Evolutionary conservation across 2,888 invertebrate species (phyloP), one percentile per base, ranked within the genome.

Genomic region (Thereva unica): DNA sequence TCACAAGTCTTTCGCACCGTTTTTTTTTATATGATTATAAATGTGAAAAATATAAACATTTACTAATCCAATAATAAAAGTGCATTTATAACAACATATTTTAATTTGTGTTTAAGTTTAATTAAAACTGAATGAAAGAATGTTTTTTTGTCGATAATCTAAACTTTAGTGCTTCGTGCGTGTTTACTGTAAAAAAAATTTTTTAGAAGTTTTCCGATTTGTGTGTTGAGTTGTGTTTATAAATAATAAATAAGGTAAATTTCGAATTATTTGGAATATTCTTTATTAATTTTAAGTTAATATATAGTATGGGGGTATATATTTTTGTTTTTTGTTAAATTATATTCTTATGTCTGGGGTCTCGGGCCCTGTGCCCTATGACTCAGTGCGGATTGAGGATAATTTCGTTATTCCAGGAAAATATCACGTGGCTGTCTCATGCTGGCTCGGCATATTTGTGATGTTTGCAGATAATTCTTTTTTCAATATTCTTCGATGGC

Each of bases 391-490:
- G 37, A 45, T 45, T 10, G 45, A 47, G 55, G 65, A 44, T 44
- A 45, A 49, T 65, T 55, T 40, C 65, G 65, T 54, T 54, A 55
- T 65, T 54, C 54, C 65, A 55, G 65, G 65, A 66, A 47, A 38
- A 61, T 40, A 66, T 66, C 66, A 66, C 66, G 66, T 66, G 66
- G 66, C 61, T 53, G 61, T 59, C 59, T 53, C 66, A 66, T 66
- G 66, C 66, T 53, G 42, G 44, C 59, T 53, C 57, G 66, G 53
- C 66, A 54, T 53, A 49, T 54, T 23, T 42, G 8, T 8, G 7
- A 42, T 42, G 9, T 42, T 42, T 8, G 8, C 42, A 42, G 9
- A 42, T 42, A 42, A 42, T 42, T 8, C n/a, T n/a, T 42, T 8
- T 55, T 64, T 64, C n/a, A 61, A 50, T 23, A 41, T 41, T 57